These are phyloP conservation scores for Rhinichthys osculus DNA, from an alignment of 2,797 vertebrate species.

Conservation along the genomic window DNA sequence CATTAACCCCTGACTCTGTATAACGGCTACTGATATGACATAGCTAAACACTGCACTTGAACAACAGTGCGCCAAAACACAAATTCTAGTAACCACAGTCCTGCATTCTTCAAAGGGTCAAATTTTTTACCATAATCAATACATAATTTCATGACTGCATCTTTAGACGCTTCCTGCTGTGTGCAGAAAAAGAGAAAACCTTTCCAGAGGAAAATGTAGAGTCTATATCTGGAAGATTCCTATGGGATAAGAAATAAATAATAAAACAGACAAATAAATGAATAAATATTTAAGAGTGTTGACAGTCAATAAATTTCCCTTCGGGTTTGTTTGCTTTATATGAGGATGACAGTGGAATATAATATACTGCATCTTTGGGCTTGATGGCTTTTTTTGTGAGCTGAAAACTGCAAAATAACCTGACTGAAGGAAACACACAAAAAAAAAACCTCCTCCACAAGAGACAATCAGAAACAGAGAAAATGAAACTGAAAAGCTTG, in stretches of 20 bases:
- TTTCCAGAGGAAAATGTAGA: conserved; percentile 57
- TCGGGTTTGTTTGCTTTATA: conserved; percentile 57
- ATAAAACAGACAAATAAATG: conserved; percentile 66
- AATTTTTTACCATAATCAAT: conserved; percentile 71
- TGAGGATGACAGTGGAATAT: conserved; percentile 59
- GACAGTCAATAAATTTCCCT: conserved; percentile 70
- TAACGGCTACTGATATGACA: conserved; percentile 69
- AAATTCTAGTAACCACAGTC: conserved; percentile 47
- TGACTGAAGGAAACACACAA: not conserved
- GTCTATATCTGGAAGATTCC: conserved; percentile 38
- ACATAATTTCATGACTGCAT: conserved; percentile 72
- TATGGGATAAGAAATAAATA: conserved; percentile 62
- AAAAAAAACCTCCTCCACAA: no score
- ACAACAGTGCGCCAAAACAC: conserved; percentile 48
- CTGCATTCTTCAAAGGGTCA: conserved; percentile 24
- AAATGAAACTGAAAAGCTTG: conserved; percentile 15
- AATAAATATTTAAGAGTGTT: conserved; percentile 67
- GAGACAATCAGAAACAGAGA: not conserved
- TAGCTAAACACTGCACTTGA: conserved; percentile 65
- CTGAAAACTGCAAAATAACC: not conserved
- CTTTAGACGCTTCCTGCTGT: conserved; percentile 56
- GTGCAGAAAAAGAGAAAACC: conserved; percentile 56
- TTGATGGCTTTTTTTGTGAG: conserved; percentile 62
- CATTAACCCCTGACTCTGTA: conserved; percentile 74
- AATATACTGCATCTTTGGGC: conserved; percentile 45